Percentiles rank a stretch among this genome's conserved stretches.
These are phyloP conservation scores for Anoplopoma fimbria DNA, from an alignment of 2,113 vertebrate genomes.

Conservation along the genomic window DNA sequence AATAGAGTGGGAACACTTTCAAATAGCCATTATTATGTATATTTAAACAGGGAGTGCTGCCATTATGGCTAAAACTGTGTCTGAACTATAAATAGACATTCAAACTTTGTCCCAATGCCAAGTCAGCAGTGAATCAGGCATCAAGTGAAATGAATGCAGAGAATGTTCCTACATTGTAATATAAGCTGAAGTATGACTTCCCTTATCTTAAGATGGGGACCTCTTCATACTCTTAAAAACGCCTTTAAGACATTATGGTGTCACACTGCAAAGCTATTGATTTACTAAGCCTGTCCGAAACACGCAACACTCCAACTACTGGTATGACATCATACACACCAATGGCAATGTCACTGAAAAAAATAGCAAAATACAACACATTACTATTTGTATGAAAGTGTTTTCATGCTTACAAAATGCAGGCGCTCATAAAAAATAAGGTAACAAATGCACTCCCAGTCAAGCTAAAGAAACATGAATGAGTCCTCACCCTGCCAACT, in stretches of 20 bases:
- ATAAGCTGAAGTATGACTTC: background rate
- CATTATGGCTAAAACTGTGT: background rate
- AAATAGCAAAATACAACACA: background rate
- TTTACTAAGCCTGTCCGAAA: background rate
- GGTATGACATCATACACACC: background rate
- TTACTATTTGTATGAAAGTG: background rate
- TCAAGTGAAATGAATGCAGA: background rate
- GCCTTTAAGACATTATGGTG: background rate
- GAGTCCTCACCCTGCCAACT: background rate
- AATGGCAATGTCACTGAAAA: background rate
- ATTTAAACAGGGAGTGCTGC: conserved; percentile 1
- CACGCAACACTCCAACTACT: background rate
- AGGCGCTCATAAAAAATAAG: background rate
- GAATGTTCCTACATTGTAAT: background rate
- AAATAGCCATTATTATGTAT: background rate
- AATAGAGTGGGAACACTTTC: background rate
- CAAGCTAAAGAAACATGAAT: background rate
- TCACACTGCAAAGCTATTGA: conserved; percentile 1
- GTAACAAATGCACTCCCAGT: background rate
- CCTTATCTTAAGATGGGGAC: background rate
- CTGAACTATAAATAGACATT: background rate
- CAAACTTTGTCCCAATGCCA: background rate
- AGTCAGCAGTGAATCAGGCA: background rate
- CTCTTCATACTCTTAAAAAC: conserved; percentile 5
- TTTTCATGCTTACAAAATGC: background rate